phyloP scores from a whole-genome alignment of 2,797 vertebrate genomes.

The Halcyon chelicuti region DNA sequence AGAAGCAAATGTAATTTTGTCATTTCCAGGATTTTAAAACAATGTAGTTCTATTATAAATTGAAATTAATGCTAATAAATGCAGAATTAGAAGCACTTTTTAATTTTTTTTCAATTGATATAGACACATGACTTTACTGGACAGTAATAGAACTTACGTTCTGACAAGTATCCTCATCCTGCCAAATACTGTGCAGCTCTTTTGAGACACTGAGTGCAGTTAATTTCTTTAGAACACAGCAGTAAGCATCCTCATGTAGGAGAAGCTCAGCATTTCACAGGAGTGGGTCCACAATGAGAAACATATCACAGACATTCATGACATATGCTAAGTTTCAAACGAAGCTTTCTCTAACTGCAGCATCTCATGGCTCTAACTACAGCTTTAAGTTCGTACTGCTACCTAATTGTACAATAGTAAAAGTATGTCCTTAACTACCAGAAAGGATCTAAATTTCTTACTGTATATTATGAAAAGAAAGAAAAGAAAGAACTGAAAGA shows the following conservation, averaged over 20 bases:
- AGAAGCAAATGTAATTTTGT: background rate
- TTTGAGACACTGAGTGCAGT: background rate
- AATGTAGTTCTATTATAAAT: background rate
- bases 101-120: background rate
- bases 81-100: background rate
- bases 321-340: background rate
- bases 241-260: background rate
- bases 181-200: background rate
- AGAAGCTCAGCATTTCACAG: background rate
- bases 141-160: background rate
- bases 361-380: background rate
- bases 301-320: background rate
- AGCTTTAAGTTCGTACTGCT: background rate
- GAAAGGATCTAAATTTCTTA: constrained; percentile 12
- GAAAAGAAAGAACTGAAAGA: background rate
- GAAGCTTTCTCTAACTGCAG: background rate
- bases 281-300: background rate
- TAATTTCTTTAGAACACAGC: background rate
- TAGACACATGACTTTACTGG: background rate
- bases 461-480: background rate
- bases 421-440: constrained; percentile 19
- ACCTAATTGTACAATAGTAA: background rate
- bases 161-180: background rate
- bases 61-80: constrained; percentile 16
- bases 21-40: background rate